Base-by-base conservation (phyloP, 1,140 invertebrate genomes). In the Chionoecetes opilio region DNA sequence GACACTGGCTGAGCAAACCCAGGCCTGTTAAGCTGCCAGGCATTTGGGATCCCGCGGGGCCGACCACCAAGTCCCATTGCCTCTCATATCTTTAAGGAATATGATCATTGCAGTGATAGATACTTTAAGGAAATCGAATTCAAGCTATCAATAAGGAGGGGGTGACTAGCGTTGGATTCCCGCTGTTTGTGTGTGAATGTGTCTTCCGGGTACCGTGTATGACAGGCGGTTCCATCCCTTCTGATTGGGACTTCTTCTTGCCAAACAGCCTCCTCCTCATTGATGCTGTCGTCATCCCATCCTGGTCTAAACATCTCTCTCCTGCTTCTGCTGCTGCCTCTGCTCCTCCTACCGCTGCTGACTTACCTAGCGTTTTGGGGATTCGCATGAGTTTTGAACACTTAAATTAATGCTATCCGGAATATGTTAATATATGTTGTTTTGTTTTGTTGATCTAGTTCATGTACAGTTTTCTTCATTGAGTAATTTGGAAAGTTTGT, bases 201-300 rank as follows among this genome's bases (percentile, higher is more conserved):
- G 63, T 35, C 38, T 37, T 26, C 31, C 29, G 35, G 38, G 38
- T 93, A 93, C 92, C 92, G 82, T 93, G 82, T 93, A 29, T 29
- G 29, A 85, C 82, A 87, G 92, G 92, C 92, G 92, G 92, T 29
- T 93, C 92, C 92, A 41, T 93, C 92, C 92, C 92, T 37, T 93
- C 92, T 86, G 92, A 93, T 32, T 93, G 92, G 75, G 92, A 93
- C 82, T 93, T 93, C 92, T 93, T 93, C 92, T 93, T 93, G 92
- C 92, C 92, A 93, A 87, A 93, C 34, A 93, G 53, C 17, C 92
- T 93, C 92, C 92, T 46, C 84, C 92, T 93, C 92, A 93, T 87
- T 32, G 92, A 29, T 17, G 92, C 92, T 37, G 92, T 38, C 38
- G 92, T 32, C 82, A 29, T 87, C 38, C 92, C 92, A 93, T 93